Evolutionary conservation across 2,113 vertebrate genomes (phyloP).

Genomic region (Chionomys nivalis): DNA sequence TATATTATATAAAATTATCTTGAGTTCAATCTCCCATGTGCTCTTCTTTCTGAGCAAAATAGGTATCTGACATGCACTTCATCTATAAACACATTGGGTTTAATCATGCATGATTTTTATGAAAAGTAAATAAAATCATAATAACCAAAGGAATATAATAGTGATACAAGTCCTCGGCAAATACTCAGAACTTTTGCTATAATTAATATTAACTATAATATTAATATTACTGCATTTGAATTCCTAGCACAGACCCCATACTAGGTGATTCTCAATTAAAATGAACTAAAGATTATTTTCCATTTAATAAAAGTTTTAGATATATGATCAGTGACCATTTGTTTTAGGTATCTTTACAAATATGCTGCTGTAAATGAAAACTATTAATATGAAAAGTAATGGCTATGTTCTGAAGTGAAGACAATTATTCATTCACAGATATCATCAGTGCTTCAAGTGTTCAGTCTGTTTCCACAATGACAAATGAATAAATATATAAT

Average conservation of each 20-base stretch:
- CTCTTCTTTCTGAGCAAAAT: background rate
- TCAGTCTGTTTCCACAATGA: background rate
- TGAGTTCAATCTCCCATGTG: background rate
- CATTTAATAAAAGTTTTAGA: background rate
- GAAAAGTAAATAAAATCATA: background rate
- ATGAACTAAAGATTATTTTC: background rate
- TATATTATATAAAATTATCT: background rate
- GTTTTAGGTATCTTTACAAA: background rate
- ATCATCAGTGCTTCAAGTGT: background rate
- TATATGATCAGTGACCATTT: background rate
- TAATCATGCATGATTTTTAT: background rate
- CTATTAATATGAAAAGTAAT: conserved; percentile 34
- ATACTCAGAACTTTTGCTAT: background rate
- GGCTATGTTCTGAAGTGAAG: background rate
- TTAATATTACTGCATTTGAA: background rate
- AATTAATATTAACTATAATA: background rate
- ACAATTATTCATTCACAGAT: background rate
- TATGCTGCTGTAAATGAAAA: background rate
- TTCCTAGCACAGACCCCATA: background rate
- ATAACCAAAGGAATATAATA: background rate
- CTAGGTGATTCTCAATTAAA: background rate
- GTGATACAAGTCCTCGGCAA: background rate
- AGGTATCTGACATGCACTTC: background rate
- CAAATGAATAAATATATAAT: background rate
- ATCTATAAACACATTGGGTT: background rate